Evolutionary conservation across 1,140 invertebrate species (phyloP), one percentile per base, ranked within the genome.

Genomic region (Hormaphis cornu): DNA sequence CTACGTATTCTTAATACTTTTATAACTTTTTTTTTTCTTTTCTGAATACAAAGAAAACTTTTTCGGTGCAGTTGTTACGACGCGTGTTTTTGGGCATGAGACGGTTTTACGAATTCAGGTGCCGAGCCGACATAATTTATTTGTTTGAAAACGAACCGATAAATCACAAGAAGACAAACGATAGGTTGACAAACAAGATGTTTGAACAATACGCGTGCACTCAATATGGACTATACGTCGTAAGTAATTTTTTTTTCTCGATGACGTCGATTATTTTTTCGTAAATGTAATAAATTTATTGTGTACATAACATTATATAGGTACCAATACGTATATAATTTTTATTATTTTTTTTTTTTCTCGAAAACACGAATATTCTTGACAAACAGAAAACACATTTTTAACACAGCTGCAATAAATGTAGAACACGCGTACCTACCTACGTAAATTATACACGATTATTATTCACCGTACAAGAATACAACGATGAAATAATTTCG

Each of bases 381-480:
- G 37, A 56, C 12, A 56, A 22, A 37, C 16, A 2, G 16, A 58
- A 40, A 58, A 58, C 54, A 58, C 35, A 58, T 58, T 58, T 58
- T 58, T 58, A 37, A 58, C 54, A 58, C 54, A n/a, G n/a, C 54
- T 58, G 54, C 33, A 18, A n/a, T 53, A 58, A 3, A 58, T 58
- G 16, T 24, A 58, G 54, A 16, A 37, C 50, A 53, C 14, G 10
- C 54, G 2, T 16, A n/a, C n/a, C n/a, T n/a, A n/a, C n/a, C n/a
- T n/a, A n/a, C n/a, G n/a, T n/a, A n/a, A n/a, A n/a, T n/a, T n/a
- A n/a, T n/a, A n/a, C n/a, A n/a, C n/a, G n/a, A n/a, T n/a, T n/a
- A 50, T 42, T 24, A 50, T 58, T 58, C 14, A 16, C 8, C 3
- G 20, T 40, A 9, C 22, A 58, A 58, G 54, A 26, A 58, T 37